Conservation (phyloP, 2,113 vertebrate genomes). For the Petrocephalus microphthalmus region DNA sequence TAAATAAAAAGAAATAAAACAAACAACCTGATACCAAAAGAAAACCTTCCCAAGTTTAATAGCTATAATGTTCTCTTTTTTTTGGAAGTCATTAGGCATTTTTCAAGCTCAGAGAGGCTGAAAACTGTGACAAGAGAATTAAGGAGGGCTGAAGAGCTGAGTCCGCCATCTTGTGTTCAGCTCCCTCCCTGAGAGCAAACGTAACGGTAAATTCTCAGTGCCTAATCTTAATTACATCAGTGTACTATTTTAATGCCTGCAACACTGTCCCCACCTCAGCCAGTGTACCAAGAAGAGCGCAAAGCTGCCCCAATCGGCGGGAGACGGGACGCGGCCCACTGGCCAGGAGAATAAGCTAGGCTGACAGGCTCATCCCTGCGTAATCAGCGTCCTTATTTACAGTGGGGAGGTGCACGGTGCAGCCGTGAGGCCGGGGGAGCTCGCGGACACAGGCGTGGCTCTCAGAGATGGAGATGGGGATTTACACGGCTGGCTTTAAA, state of each 20-base stretch:
- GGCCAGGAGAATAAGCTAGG: neutral
- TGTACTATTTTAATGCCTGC: slow-evolving; percentile 52
- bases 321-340: neutral
- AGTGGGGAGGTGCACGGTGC: neutral
- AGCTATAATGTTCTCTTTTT: neutral
- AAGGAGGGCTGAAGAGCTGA: neutral
- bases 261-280: neutral
- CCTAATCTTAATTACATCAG: slow-evolving; percentile 63
- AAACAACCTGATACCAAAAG: neutral
- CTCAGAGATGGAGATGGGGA: neutral
- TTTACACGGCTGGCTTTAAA: neutral
- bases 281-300: neutral
- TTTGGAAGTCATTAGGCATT: neutral
- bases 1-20: neutral
- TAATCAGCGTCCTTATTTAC: neutral
- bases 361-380: neutral
- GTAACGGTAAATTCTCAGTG: slow-evolving; percentile 51
- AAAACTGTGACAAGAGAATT: neutral
- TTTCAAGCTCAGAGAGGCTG: neutral
- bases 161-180: neutral
- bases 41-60: neutral
- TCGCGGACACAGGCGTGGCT: neutral
- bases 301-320: slow-evolving; percentile 16
- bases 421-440: neutral
- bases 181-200: slow-evolving; percentile 31